phyloP scores from a whole-genome alignment of 1,140 invertebrate species.

The Orius laevigatus region DNA sequence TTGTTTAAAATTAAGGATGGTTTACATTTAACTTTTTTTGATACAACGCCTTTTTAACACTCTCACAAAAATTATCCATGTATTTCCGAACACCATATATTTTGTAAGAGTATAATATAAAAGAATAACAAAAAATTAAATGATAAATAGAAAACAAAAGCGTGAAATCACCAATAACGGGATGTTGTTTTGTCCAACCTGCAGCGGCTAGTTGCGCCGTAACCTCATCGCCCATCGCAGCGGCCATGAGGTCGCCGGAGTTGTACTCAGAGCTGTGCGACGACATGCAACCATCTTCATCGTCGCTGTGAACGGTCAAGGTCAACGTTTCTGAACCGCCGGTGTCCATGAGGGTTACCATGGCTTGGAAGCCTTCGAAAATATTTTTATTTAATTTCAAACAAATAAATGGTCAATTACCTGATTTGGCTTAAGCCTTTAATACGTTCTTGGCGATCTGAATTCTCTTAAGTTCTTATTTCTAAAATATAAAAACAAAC shows the following conservation, averaged over 20 bases:
- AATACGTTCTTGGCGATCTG: no score
- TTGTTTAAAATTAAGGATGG: no score
- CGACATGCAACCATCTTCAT: constrained; percentile 57
- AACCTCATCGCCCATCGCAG: constrained; percentile 78
- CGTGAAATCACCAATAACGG: constrained; percentile 32
- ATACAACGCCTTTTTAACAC: no score
- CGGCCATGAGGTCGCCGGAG: constrained; percentile 54
- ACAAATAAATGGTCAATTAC: background rate
- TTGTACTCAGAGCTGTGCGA: constrained; percentile 44
- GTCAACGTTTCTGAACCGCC: constrained; percentile 15
- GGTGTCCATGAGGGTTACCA: constrained; percentile 21
- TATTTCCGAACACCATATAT: no score
- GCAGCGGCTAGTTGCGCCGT: constrained; percentile 89
- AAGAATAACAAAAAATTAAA: constrained; percentile 6
- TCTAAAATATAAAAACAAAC: background rate
- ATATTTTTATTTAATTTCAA: background rate
- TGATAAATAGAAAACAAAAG: constrained; percentile 13
- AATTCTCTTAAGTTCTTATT: background rate
- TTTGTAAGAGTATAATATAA: no score
- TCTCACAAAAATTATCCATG: no score
- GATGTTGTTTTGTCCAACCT: constrained; percentile 46
- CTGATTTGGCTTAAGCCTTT: background rate
- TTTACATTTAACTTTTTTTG: no score
- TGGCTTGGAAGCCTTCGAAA: constrained; percentile 3
- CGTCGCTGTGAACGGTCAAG: constrained; percentile 23